Base-by-base conservation (phyloP, 2,113 vertebrate species). In the Clarias batrachus region DNA sequence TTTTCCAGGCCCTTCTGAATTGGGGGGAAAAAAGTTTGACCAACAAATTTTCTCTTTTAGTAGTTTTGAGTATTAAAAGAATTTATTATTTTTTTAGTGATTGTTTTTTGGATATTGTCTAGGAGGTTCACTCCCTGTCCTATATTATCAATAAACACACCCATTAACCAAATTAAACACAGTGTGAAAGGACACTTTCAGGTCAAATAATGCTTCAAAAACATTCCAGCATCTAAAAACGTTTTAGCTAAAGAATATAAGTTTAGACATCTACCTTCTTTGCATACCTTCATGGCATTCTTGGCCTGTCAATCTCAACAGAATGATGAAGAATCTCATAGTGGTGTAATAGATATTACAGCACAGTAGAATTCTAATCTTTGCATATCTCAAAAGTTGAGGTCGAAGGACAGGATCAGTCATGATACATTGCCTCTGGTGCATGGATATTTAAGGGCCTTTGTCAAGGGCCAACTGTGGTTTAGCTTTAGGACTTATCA, bases 61-160 rank as follows among this genome's bases (percentile, higher is more conserved):
- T 30, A 16, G 10, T n/a, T 68, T 30, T 16, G 30, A 8, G 6
- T 21, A 60, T 6, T 21, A 0, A 19, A 14, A 37, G 33, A 37
- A 37, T 37, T 37, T 2, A 48, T 48, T 48, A n/a, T 30, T 30
- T 30, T 14, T 68, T 68, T 10, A 65, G 23, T 23, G 27, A 16
- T 33, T 30, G 37, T 48, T 3, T 74, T 41, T 41, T 74, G 71
- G 37, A 74, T 48, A 48, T 23, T 48, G 9, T 23, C 70, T 41
- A 23, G 14, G 11, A 73, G 8, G 16, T 37, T 73, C 33, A 52
- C 41, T 56, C 2, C 16, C 41, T 70, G 23, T 82, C 14, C 25
- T 27, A 68, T 30, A 68, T 54, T 68, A 81, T 91, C 86, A 91
- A 85, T 92, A 91, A 92, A 90, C 87, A 77, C 81, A 84, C 89